phyloP scores from a whole-genome alignment of 2,113 vertebrate species.

The Lepus europaeus region DNA sequence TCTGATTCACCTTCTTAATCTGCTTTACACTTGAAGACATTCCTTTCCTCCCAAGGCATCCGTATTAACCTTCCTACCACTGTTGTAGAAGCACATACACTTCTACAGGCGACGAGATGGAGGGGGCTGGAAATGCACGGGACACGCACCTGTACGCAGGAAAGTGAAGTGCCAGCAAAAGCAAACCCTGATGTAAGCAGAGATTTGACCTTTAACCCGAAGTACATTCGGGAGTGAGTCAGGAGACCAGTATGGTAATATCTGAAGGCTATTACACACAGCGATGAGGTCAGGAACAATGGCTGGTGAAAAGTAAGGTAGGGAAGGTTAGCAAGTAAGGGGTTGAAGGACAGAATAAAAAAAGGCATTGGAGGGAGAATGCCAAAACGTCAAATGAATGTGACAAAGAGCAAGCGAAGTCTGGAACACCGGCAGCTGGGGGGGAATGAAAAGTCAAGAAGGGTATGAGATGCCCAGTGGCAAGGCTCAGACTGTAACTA shows the following conservation, averaged over 20 bases:
- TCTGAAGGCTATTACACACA: not conserved
- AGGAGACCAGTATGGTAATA: not conserved
- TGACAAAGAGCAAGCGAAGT: conserved; percentile 1
- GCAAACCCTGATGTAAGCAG: not conserved
- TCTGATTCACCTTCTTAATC: not conserved
- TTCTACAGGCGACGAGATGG: not conserved
- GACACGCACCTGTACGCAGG: not conserved
- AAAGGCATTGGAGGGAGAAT: not conserved
- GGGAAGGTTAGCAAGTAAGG: not conserved
- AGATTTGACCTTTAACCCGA: not conserved
- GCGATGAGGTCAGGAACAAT: not conserved
- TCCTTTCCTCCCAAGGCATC: not conserved
- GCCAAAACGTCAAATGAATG: not conserved
- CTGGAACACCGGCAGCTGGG: not conserved
- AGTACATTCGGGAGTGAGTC: not conserved
- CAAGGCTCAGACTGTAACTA: not conserved
- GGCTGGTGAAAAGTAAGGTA: not conserved
- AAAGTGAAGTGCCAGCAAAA: not conserved
- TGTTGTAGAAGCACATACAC: not conserved
- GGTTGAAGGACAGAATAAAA: not conserved
- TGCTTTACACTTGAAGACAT: not conserved
- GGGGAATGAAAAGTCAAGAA: not conserved
- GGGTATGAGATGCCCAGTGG: not conserved
- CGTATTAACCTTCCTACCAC: not conserved
- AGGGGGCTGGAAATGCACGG: not conserved